Conservation (phyloP, 2,797 vertebrate species). For the Tympanoctomys barrerae region DNA sequence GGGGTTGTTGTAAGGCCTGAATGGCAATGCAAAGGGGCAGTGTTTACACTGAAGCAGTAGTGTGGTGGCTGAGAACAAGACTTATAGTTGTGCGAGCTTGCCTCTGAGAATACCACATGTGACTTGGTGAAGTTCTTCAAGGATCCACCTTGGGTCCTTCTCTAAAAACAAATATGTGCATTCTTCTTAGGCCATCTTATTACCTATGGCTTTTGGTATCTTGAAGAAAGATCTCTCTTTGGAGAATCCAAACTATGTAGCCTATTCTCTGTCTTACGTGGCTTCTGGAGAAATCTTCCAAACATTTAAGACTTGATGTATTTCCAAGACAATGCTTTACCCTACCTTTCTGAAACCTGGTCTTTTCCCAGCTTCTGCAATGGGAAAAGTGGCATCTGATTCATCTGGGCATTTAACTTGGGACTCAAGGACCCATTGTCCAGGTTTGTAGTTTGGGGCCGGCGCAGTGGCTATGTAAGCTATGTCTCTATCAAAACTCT, state of each 20-base stretch:
- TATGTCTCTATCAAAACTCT: background rate
- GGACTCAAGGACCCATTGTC: background rate
- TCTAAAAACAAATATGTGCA: background rate
- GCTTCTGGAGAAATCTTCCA: background rate
- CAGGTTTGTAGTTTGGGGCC: background rate
- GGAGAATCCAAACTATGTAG: background rate
- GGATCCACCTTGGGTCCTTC: background rate
- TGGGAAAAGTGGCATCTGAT: background rate
- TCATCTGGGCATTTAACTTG: background rate
- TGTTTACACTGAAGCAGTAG: too few species aligned
- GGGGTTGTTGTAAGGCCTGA: background rate
- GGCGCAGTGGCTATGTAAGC: background rate
- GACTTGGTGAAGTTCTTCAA: background rate
- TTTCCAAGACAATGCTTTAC: background rate
- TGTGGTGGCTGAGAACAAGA: background rate
- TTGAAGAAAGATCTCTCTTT: conserved; percentile 2
- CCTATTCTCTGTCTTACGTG: background rate
- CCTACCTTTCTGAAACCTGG: background rate
- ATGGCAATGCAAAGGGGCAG: background rate
- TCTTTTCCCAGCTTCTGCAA: background rate
- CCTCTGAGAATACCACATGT: background rate
- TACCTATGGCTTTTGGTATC: background rate
- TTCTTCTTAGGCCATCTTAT: background rate
- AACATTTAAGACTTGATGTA: background rate
- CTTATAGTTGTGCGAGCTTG: background rate